Conservation (phyloP, 2,797 vertebrate species). For the Amazonetta brasiliensis region DNA sequence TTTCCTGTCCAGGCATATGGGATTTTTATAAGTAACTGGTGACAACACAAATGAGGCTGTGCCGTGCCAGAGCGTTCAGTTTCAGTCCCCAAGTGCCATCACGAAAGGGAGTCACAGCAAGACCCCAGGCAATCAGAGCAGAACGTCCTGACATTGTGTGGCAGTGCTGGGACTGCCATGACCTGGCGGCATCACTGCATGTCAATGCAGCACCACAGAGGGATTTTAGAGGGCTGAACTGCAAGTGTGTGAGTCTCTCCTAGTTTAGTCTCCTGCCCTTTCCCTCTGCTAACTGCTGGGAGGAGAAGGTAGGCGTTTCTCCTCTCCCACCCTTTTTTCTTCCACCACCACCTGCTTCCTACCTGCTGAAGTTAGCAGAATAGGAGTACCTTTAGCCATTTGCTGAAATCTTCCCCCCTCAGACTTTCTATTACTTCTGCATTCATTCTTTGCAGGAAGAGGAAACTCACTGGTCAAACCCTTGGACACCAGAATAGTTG, state of each 20-base stretch:
- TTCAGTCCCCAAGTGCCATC: neutral
- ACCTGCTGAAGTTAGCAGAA: slow-evolving; percentile 56
- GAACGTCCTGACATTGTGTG: slow-evolving; percentile 26
- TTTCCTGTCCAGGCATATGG: neutral
- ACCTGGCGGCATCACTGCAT: neutral
- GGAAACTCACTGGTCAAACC: slow-evolving; percentile 75
- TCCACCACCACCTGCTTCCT: slow-evolving; percentile 44
- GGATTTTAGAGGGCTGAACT: neutral
- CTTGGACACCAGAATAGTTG: slow-evolving; percentile 75
- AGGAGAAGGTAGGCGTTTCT: neutral
- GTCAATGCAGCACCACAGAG: neutral
- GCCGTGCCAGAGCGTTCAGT: neutral
- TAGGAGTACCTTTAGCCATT: slow-evolving; percentile 58
- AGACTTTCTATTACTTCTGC: slow-evolving; percentile 71
- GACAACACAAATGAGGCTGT: neutral
- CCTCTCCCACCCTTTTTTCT: slow-evolving; percentile 23
- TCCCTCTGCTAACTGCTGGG: slow-evolving; percentile 13
- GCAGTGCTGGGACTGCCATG: neutral
- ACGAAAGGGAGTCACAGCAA: neutral
- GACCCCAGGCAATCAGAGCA: slow-evolving; percentile 50
- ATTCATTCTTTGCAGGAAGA: slow-evolving; percentile 75
- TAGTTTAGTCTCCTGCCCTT: neutral
- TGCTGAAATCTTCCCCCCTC: slow-evolving; percentile 66
- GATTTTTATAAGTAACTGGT: neutral
- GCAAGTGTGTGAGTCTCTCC: neutral